Evolutionary conservation across 2,797 vertebrate species (phyloP), one percentile per base, ranked within the genome.

Genomic region (Pseudochromis fuscus): DNA sequence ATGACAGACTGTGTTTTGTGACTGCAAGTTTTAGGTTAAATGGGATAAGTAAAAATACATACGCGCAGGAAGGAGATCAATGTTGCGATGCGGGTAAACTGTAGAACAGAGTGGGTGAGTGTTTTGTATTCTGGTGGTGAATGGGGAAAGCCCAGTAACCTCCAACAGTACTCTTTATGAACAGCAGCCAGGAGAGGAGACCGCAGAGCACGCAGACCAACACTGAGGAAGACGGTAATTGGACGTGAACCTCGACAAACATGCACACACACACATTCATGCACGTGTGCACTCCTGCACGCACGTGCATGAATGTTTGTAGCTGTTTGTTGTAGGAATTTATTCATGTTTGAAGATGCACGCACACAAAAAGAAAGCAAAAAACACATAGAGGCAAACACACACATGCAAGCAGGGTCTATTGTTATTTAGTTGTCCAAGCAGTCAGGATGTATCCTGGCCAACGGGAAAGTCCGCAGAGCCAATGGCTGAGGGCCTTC

Each of bases 111-210:
- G 71, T 76, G 77, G 73, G 76, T 68, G 64, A 84, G 61, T 90
- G 87, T 89, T 91, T 89, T 90, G 84, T 84, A 81, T 80, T 87
- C 67, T 89, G 76, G 88, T 90, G 84, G 87, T 71, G 56, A 82
- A 90, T 77, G 70, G 92, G 91, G 88, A 91, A 93, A 91, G 90
- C 90, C 92, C 92, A 91, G 90, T 84, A 89, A 92, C 92, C 90
- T 91, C 89, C 88, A 87, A 82, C 83, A 79, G 87, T 84, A 79
- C 75, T 77, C 67, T 81, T 69, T 78, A 82, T 76, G 86, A 87
- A 79, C 78, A 71, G 84, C 85, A 87, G 87, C 85, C 91, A 86
- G 82, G 67, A 82, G 77, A 79, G 65, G 48, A 79, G 70, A 87
- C 87, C 83, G 12, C 87, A 86, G 75, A 49, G 70, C 67, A 65